A percentile compares a stretch with the other conserved stretches of the same genome.
Conservation (phyloP, 2,797 vertebrate species). For the Anas bahamensis region DNA sequence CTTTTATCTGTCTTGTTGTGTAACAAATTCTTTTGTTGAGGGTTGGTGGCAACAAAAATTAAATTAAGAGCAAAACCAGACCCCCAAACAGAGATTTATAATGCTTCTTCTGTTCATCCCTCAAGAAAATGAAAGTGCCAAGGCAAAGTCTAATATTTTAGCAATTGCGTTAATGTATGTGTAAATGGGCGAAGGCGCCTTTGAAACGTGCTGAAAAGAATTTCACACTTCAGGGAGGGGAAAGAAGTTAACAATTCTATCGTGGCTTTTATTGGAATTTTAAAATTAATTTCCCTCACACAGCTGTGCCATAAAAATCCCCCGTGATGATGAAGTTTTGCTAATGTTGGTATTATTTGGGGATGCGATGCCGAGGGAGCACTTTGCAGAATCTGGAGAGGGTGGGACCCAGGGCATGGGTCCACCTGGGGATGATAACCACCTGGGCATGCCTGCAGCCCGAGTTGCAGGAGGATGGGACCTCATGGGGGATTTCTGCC, state of each 20-base stretch:
- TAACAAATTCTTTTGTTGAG: conserved; percentile 49
- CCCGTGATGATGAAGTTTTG: not conserved
- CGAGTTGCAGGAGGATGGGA: not conserved
- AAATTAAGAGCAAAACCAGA: conserved; percentile 49
- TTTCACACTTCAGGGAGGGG: conserved; percentile 34
- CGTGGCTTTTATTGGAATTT: conserved; percentile 26
- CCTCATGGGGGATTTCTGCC: accelerated
- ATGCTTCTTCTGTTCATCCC: conserved; percentile 29
- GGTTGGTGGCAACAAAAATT: conserved; percentile 44
- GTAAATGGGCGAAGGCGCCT: conserved; percentile 48
- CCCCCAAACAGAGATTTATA: conserved; percentile 15
- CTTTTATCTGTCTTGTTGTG: conserved; percentile 34
- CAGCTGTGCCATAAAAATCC: conserved; percentile 34
- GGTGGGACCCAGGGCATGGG: accelerated
- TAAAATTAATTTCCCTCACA: conserved; percentile 44
- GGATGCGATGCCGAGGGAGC: not conserved
- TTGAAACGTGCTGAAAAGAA: conserved; percentile 37
- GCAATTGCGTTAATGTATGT: conserved; percentile 28
- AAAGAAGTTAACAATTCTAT: conserved; percentile 43
- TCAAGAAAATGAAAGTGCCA: conserved; percentile 59
- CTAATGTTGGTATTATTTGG: not conserved
- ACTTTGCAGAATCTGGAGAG: not conserved
- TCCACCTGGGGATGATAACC: not conserved
- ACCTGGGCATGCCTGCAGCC: not conserved
- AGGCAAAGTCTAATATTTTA: conserved; percentile 45